These are phyloP conservation scores for Barnardius zonarius DNA, from an alignment of 2,113 vertebrate genomes.

Conservation along the genomic window DNA sequence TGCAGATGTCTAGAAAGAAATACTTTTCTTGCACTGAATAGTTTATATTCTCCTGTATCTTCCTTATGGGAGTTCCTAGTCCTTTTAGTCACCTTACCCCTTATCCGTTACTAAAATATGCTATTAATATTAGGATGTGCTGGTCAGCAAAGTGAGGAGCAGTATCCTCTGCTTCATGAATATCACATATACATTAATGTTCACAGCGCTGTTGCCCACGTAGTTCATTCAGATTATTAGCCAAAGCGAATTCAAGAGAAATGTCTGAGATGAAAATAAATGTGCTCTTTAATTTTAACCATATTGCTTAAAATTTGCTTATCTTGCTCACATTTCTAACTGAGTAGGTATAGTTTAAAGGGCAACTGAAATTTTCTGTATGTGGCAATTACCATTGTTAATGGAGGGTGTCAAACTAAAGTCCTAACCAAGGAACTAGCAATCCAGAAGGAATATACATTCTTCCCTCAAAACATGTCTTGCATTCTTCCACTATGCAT, in stretches of 20 bases:
- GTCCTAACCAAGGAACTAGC: not conserved
- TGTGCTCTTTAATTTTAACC: constrained; percentile 11
- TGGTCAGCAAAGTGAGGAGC: constrained; percentile 31
- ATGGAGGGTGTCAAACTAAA: not conserved
- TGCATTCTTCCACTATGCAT: not conserved
- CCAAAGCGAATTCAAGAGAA: not conserved
- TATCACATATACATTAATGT: not conserved
- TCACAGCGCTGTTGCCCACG: not conserved
- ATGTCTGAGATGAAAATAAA: constrained; percentile 18
- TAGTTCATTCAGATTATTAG: constrained; percentile 1
- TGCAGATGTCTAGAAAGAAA: not conserved
- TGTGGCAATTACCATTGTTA: not conserved
- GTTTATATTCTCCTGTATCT: not conserved
- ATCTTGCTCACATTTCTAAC: constrained; percentile 1
- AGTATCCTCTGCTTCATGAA: not conserved
- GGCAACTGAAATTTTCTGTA: not conserved
- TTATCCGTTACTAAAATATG: not conserved
- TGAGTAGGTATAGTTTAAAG: constrained; percentile 1
- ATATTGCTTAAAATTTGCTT: constrained; percentile 13
- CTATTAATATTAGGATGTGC: not conserved
- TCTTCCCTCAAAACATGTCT: not conserved
- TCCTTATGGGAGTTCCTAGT: not conserved
- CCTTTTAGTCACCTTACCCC: not conserved
- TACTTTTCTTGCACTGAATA: not conserved
- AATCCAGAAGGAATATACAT: not conserved